Base-by-base conservation (phyloP, 2,113 vertebrate genomes). In the Catharus minimus region DNA sequence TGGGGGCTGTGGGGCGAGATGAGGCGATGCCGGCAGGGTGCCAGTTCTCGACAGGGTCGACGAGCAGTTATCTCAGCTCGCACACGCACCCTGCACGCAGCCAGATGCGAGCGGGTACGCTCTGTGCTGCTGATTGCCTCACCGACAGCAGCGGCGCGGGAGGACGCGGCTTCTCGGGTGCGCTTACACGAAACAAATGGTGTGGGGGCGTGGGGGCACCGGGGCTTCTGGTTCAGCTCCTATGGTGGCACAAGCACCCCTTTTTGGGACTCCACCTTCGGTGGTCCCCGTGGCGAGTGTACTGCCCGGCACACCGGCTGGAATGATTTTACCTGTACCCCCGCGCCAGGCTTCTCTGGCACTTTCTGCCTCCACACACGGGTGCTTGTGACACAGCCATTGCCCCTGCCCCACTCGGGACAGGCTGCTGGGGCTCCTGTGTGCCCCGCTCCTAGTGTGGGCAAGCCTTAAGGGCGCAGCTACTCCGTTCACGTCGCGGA, bases 91-190 rank as follows among this genome's bases (percentile, higher is more conserved):
- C 80, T 93, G 94, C 8, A 3, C 18, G 4, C 13, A 3, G 73
- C 19, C 89, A 93, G 94, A 95, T 95, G 95, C 33, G 84, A 89
- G 38, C 84, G 49, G 81, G 71, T 64, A 53, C 0, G 53, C 55
- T 49, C 89, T 32, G 86, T 13, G 62, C 66, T 67, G 91, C 91
- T 82, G 95, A 95, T 96, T 92, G 93, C 72, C 72, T 38, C 90
- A 50, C 58, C 38, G 21, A 5, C 82, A n/a, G 58, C 89, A n/a
- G 61, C 22, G 5, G 44, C 11, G 2, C 3, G 12, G 80, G 57
- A 57, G 76, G n/a, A 86, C 15, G 17, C 6, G 22, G 88, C 86
- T 79, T 24, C 52, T 38, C 1, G 2, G n/a, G 9, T 3, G 13
- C 73, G 30, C n/a, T 52, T 32, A 77, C 12, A 12, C 5, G 61